Conservation (phyloP, 1,140 invertebrate genomes). For the Trichonephila clavipes region DNA sequence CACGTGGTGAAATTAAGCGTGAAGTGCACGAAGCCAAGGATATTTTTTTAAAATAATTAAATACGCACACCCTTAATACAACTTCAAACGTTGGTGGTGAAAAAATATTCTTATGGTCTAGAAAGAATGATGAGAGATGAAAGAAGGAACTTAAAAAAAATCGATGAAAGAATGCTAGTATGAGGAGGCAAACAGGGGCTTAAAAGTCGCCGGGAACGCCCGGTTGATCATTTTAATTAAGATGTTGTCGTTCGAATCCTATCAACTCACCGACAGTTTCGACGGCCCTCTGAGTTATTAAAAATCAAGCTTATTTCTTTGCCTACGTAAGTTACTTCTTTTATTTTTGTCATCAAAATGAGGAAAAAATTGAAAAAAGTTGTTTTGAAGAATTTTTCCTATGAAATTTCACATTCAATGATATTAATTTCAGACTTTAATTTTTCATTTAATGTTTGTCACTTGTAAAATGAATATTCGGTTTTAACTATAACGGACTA, state of each 20-base stretch:
- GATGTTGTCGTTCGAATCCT: constrained; percentile 64
- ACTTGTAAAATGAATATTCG: too few relatives aligned
- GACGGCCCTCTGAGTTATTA: constrained; percentile 64
- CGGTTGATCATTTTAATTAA: constrained; percentile 73
- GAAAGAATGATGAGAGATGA: constrained; percentile 55
- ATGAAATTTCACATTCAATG: not conserved
- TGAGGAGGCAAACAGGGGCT: constrained; percentile 50
- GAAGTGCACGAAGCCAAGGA: constrained; percentile 17
- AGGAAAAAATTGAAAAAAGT: not conserved
- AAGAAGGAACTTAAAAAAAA: constrained; percentile 37
- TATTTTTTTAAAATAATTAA: constrained; percentile 74
- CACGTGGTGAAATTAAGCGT: constrained; percentile 67
- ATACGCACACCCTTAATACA: constrained; percentile 60
- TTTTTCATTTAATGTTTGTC: not conserved
- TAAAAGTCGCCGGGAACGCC: constrained; percentile 37
- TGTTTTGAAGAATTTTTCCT: not conserved
- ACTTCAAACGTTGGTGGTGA: constrained; percentile 59
- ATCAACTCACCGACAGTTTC: constrained; percentile 67
- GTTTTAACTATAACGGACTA: too few relatives aligned
- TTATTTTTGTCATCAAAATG: not conserved
- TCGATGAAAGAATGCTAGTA: constrained; percentile 4
- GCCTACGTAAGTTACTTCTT: not conserved
- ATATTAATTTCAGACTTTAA: not conserved
- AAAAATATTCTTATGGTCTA: constrained; percentile 51
- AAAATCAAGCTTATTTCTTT: constrained; percentile 49